Evolutionary conservation across 2,113 vertebrate genomes (phyloP), one percentile per base, ranked within the genome.

Genomic region (Turnix velox): DNA sequence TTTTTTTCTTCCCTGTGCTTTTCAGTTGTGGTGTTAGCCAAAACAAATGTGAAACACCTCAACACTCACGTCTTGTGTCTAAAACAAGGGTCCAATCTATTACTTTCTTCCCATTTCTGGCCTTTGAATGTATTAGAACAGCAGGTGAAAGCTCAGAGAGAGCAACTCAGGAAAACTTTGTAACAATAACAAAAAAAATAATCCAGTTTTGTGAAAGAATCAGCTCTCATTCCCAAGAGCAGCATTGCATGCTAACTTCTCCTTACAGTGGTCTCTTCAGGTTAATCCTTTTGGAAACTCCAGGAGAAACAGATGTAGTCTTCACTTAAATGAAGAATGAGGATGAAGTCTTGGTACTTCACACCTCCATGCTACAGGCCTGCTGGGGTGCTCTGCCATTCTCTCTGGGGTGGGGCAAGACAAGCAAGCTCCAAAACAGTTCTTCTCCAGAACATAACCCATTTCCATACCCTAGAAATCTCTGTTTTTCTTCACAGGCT

Each of bases 21-120:
- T 24, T 48, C 1, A 2, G 19, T 17, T 6, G 4, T 23, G 12
- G 7, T 3, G 0, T 11, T 18, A 11, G 13, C 14, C n/a, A 30
- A 54, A 86, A 28, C 3, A 9, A 67, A 11, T 7, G 31, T 37
- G 14, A 6, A 31, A 58, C 51, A 15, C 1, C 2, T 10, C 23
- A 17, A 1, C 35, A 24, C 30, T 62, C 35, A 35, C 3, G 1
- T 55, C 69, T 35, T 46, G 17, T 27, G 11, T 40, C 31, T 48
- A 28, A 76, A 43, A 2, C 24, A 27, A 35, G 59, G 63, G 61
- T 18, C 30, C 25, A 7, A 33, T 17, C 43, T 35, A 24, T 12
- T 18, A 14, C 18, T 55, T 51, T 24, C 6, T 18, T 24, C 28
- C 31, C 18, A 9, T 7, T 37, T 43, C 33, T 20, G 39, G 20